phyloP scores from a whole-genome alignment of 92 coral and sea anemone genomes.

The Epizoanthus rinbou region DNA sequence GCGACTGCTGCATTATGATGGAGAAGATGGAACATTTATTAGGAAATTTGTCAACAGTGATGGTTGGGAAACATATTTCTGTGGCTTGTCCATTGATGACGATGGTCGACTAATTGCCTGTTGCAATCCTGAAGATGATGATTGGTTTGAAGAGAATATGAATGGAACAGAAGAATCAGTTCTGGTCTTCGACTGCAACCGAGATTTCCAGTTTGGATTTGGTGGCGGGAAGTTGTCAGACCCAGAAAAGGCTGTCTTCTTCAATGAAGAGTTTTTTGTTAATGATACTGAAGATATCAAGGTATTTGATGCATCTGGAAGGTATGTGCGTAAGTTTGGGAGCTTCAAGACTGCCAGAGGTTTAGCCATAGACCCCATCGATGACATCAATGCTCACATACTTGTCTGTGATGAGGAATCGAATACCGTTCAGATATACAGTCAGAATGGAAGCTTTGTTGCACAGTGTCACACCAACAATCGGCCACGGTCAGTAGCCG shows the following conservation, averaged over 20 bases:
- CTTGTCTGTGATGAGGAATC: slow-evolving; percentile 14
- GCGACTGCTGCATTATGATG: slow-evolving; percentile 3
- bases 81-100: slow-evolving; percentile 2
- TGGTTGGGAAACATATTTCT: background rate
- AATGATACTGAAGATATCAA: slow-evolving; percentile 23
- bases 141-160: background rate
- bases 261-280: background rate
- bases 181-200: background rate
- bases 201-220: slow-evolving; percentile 7
- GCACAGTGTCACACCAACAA: background rate
- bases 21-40: slow-evolving; percentile 17
- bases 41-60: slow-evolving; percentile 6
- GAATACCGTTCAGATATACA: background rate
- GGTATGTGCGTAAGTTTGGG: slow-evolving; percentile 4
- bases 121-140: slow-evolving; percentile 2
- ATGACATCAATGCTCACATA: background rate
- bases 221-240: slow-evolving; percentile 4
- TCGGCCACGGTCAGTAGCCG: slow-evolving; percentile 5
- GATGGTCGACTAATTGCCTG: slow-evolving; percentile 1
- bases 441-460: slow-evolving; percentile 18
- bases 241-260: slow-evolving; percentile 15
- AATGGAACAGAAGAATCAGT: background rate
- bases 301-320: slow-evolving; percentile 16
- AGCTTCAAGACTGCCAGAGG: slow-evolving; percentile 17
- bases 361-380: background rate